phyloP scores from a whole-genome alignment of 1,140 invertebrate species.

The Teleopsis dalmanni region DNA sequence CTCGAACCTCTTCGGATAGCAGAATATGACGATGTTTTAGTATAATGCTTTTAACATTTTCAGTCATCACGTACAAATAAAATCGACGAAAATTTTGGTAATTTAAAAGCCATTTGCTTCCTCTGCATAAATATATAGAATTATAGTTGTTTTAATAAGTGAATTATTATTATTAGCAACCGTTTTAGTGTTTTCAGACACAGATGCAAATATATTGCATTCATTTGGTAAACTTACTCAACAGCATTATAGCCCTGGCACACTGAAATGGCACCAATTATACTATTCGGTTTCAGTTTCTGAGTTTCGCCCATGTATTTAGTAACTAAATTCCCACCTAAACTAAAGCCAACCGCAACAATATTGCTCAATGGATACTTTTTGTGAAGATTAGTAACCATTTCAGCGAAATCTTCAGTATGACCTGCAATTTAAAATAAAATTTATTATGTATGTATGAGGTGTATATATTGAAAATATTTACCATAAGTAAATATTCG shows the following conservation, averaged over 20 bases:
- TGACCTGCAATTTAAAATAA: slow-evolving; percentile 54
- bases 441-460: not conserved
- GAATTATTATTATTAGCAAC: no score
- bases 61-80: slow-evolving; percentile 88
- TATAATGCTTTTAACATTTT: slow-evolving; percentile 80
- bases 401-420: slow-evolving; percentile 74
- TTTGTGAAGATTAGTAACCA: slow-evolving; percentile 65
- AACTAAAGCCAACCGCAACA: slow-evolving; percentile 80
- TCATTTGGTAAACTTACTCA: slow-evolving; percentile 55
- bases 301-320: slow-evolving; percentile 79
- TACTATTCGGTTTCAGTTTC: slow-evolving; percentile 54
- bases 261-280: slow-evolving; percentile 81
- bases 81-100: slow-evolving; percentile 82
- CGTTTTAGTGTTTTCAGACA: no score
- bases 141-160: no score
- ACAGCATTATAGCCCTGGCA: slow-evolving; percentile 88
- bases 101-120: slow-evolving; percentile 67
- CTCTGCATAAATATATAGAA: slow-evolving; percentile 48
- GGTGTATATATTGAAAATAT: not conserved
- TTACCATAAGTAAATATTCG: slow-evolving; percentile 87
- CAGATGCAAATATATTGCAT: not conserved
- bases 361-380: slow-evolving; percentile 68
- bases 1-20: slow-evolving; percentile 66
- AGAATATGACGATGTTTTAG: slow-evolving; percentile 68
- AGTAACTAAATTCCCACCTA: slow-evolving; percentile 81